Conservation (phyloP, 1,140 invertebrate genomes). For the Lepidurus arcticus region DNA sequence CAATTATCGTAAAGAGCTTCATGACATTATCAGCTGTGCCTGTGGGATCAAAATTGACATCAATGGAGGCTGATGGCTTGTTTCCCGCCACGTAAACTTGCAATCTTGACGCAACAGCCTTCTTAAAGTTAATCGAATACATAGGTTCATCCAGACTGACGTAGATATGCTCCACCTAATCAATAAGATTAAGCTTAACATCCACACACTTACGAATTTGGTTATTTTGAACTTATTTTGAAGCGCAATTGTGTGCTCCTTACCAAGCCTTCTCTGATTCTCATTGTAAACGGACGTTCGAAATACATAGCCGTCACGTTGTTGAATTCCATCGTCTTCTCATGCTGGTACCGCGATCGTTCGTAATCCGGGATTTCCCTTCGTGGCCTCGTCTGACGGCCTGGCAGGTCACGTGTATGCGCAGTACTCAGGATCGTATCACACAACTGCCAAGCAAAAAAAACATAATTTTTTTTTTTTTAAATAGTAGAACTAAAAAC, state of each 20-base stretch:
- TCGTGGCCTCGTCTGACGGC: background rate
- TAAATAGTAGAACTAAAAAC: background rate
- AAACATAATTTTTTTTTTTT: too few species aligned
- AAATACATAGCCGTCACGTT: slow-evolving; percentile 22
- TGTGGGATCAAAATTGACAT: slow-evolving; percentile 26
- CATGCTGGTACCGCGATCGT: slow-evolving; percentile 1
- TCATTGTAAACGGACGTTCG: slow-evolving; percentile 30
- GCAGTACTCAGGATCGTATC: slow-evolving; percentile 29
- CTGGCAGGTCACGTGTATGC: background rate
- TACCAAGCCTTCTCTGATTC: slow-evolving; percentile 32
- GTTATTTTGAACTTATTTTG: background rate
- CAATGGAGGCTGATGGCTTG: background rate
- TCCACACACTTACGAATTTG: background rate
- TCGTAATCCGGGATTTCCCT: slow-evolving; percentile 6
- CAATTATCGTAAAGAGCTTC: slow-evolving; percentile 26
- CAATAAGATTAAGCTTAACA: background rate
- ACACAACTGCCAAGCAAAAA: slow-evolving; percentile 26
- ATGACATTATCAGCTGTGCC: slow-evolving; percentile 23
- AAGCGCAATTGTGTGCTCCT: background rate
- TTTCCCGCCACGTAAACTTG: slow-evolving; percentile 33
- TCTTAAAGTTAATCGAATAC: slow-evolving; percentile 34
- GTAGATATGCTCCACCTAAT: slow-evolving; percentile 29
- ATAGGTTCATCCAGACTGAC: slow-evolving; percentile 33
- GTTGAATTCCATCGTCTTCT: background rate
- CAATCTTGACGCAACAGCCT: slow-evolving; percentile 34